Base-by-base conservation (phyloP, 1,140 invertebrate species). In the Bombus picipes region DNA sequence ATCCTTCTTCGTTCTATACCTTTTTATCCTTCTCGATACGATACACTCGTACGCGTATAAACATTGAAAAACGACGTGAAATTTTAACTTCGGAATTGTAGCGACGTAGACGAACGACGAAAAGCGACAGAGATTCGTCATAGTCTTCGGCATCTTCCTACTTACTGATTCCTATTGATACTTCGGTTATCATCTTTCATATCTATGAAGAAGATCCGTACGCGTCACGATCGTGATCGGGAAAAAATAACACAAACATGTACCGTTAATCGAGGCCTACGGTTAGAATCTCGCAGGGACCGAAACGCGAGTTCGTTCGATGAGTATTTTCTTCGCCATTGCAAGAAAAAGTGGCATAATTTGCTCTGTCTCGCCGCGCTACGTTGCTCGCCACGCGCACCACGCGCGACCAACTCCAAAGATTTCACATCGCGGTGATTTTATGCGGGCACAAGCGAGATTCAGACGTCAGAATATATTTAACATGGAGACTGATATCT, bases 261-360 rank as follows among this genome's bases (percentile, higher is more conserved):
- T 78, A 71, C 37, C 39, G 53, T 79, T 71, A 72, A 80, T 70
- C 15, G 1, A 0, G 8, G 25, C 37, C 28, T 59, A 83, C 72
- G 41, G 43, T 76, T 41, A 37, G n/a, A 43, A 41, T 68, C 47
- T 65, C 25, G 18, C 59, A 72, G 37, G 28, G 32, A 22, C 43
- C 41, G 57, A 15, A 41, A 76, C 62, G 71, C n/a, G n/a, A 37
- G 22, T 9, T 32, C 41, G 41, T 43, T 37, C 32, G 32, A 59
- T 34, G 59, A 37, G 18, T 53, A 59, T 41, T 13, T 57, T 41
- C 22, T 68, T 75, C 22, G 70, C 68, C 72, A 78, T 74, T 65
- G 72, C 68, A 37, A 62, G 87, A 83, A 89, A 89, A 89, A 88
- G 75, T 89, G 83, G 88, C 83, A 89, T 89, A 89, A 89, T 89